Percentiles rank a stretch among this genome's conserved stretches.
These are phyloP conservation scores for Merodon equestris DNA, from an alignment of 2,888 invertebrate species.

Conservation along the genomic window DNA sequence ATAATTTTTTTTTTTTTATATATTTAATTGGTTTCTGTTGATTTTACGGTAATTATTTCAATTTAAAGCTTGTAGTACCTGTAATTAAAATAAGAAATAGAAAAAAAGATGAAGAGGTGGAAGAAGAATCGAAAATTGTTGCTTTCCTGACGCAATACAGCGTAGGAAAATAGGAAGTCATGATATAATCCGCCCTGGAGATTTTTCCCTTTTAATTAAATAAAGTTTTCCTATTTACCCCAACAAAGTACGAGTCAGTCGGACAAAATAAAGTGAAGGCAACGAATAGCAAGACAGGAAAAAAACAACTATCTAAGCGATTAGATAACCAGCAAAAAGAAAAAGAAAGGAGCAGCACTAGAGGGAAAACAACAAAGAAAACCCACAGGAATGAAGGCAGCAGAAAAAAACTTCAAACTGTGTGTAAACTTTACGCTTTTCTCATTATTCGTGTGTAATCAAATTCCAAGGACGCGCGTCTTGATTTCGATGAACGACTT, in stretches of 20 bases:
- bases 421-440: constrained; percentile 58
- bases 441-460: constrained; percentile 57
- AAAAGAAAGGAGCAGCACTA: not conserved
- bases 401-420: constrained; percentile 40
- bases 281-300: not conserved
- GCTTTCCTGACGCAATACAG: not conserved
- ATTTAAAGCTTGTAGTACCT: constrained; percentile 60
- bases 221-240: constrained; percentile 52
- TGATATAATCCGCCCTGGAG: constrained; percentile 41
- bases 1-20: not conserved
- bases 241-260: not conserved
- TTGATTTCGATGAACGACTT: constrained; percentile 35
- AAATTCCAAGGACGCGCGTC: constrained; percentile 64
- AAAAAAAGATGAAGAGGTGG: constrained; percentile 40
- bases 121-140: too few relatives aligned
- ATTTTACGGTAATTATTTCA: constrained; percentile 46
- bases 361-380: constrained; percentile 1
- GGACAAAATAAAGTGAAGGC: not conserved
- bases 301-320: constrained; percentile 36
- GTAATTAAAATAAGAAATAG: constrained; percentile 62
- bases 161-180: constrained; percentile 16
- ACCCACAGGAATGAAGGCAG: too few relatives aligned
- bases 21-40: not conserved
- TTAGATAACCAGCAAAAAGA: constrained; percentile 51
- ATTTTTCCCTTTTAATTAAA: constrained; percentile 62